A percentile compares a stretch with the other conserved stretches of the same genome.
phyloP scores from a whole-genome alignment of 2,888 invertebrate species.

The Empis stercorea region DNA sequence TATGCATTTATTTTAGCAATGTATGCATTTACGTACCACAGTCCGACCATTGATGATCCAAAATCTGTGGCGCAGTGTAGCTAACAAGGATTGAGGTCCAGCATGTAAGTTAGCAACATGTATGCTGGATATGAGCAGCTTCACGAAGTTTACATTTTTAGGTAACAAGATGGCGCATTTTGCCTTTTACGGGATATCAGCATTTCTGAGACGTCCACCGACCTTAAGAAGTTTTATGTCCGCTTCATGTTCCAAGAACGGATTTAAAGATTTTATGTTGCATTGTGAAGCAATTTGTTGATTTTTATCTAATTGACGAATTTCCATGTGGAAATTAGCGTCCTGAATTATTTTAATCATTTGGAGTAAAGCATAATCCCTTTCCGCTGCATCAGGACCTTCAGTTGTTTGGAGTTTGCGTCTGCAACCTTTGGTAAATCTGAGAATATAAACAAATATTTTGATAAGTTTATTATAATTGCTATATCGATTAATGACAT shows the following conservation, averaged over 20 bases:
- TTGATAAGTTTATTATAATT: slow-evolving; percentile 2
- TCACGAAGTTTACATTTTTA: background rate
- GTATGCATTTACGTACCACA: slow-evolving; percentile 7
- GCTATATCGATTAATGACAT: background rate
- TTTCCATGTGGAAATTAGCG: background rate
- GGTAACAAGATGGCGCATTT: background rate
- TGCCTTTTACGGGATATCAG: background rate
- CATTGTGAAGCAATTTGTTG: background rate
- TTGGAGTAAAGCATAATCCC: background rate
- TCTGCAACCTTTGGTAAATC: background rate
- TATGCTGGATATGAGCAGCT: background rate
- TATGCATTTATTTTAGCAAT: slow-evolving; percentile 8
- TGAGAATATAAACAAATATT: slow-evolving; percentile 4
- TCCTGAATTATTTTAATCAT: background rate
- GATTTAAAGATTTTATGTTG: background rate
- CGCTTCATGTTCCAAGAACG: background rate
- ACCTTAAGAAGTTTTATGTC: background rate
- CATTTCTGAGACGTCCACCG: background rate
- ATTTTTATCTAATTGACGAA: background rate
- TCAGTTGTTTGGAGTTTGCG: too few relatives aligned
- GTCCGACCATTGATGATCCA: slow-evolving; percentile 8
- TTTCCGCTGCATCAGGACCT: background rate
- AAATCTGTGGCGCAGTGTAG: background rate
- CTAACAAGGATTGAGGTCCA: background rate
- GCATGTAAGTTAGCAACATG: background rate